Evolutionary conservation across 1,140 invertebrate species (phyloP).

Genomic region (Uloborus diversus): DNA sequence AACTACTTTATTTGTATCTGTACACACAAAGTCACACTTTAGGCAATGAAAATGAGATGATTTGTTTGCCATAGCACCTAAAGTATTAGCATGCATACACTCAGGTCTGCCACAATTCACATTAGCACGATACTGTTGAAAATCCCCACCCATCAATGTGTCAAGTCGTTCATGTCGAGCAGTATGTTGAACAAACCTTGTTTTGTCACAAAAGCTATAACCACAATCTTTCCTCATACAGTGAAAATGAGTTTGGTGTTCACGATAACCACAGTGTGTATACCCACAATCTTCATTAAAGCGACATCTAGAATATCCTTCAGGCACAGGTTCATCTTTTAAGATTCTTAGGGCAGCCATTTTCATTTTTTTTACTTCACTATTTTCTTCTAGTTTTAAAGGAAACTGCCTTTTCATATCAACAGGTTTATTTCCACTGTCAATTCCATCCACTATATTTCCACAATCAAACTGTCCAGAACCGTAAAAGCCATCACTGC

Average conservation of each 20-base stretch:
- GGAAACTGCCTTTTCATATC: constrained; percentile 42
- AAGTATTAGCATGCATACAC: constrained; percentile 76
- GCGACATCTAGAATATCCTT: constrained; percentile 87
- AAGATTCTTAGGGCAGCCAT: constrained; percentile 80
- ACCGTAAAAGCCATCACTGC: constrained; percentile 48
- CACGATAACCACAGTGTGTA: constrained; percentile 87
- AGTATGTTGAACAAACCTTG: constrained; percentile 89
- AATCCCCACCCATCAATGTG: constrained; percentile 94
- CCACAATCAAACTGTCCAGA: constrained; percentile 48
- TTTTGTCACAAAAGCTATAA: constrained; percentile 97
- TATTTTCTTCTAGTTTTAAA: constrained; percentile 56
- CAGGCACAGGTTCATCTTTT: constrained; percentile 92
- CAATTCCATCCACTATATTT: constrained; percentile 21
- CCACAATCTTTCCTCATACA: constrained; percentile 93
- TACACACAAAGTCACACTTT: constrained; percentile 95
- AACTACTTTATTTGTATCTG: constrained; percentile 96
- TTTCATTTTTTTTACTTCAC: constrained; percentile 77
- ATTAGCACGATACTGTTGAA: constrained; percentile 91
- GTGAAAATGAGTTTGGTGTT: constrained; percentile 97
- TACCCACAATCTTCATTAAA: constrained; percentile 97
- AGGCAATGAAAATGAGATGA: constrained; percentile 96
- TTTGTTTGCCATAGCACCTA: constrained; percentile 85
- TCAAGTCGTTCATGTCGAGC: constrained; percentile 92
- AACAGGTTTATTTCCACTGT: constrained; percentile 3
- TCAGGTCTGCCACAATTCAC: constrained; percentile 85